Evolutionary conservation across 2,113 vertebrate species (phyloP), one percentile per base, ranked within the genome.

Genomic region (Varanus komodoensis): DNA sequence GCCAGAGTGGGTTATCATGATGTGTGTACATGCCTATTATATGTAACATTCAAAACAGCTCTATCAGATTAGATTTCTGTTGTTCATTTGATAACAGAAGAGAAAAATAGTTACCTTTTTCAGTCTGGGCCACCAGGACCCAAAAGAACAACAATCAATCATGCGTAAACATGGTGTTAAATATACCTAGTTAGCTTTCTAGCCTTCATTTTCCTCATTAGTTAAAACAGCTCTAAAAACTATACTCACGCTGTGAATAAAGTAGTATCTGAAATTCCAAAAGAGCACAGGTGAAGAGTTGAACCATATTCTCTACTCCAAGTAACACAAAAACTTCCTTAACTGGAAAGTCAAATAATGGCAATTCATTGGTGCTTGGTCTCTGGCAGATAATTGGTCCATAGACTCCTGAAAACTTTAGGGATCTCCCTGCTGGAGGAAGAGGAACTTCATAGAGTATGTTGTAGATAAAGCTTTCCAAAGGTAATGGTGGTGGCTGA

Each of bases 381-480:
- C 99, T 97, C 98, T 99, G 99, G 96, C 99, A 99, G 92, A 99
- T 97, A 89, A 99, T 97, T 4, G 99, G 98, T 91, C 98, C 98
- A 88, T 99, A 99, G 92, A 99, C 98, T 71, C 99, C 99, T 1
- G 98, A 99, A 97, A 99, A 99, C 93, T 99, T 99, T 94, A 99
- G 97, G 1, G 99, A 99, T 27, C 99, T 98, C 78, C 99, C 99
- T 7, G 97, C 97, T 7, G 99, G 99, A 17, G 99, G 99, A 89
- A 98, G 97, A 50, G 99, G 99, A 95, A 99, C 99, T 96, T 99
- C 99, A 9, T 99, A 99, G 67, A 99, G 99, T 94, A 99, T 97
- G 87, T 99, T 99, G 97, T 98, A 99, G 96, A 99, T 98, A 97
- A 99, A 99, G 97, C 99, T 99, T 97, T 99, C 99, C 85, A 99